These are phyloP conservation scores for Diogma glabrata DNA, from an alignment of 2,888 invertebrate species.

Conservation along the genomic window DNA sequence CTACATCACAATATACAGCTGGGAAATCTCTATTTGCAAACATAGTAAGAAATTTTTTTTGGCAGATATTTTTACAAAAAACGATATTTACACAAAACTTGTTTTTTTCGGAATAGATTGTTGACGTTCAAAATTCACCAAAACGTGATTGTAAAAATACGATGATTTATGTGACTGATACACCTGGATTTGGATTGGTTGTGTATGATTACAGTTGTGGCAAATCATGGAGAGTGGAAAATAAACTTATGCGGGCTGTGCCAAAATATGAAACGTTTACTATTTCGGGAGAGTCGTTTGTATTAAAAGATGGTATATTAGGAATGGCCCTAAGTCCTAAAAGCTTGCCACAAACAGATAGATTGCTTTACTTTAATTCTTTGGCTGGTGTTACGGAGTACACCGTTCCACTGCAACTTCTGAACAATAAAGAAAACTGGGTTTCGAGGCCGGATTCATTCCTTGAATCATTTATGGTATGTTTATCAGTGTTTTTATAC, in stretches of 20 bases:
- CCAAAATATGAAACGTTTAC: conserved; percentile 45
- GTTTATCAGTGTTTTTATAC: too few relatives aligned
- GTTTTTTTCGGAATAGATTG: too few relatives aligned
- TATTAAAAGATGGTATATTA: conserved; percentile 56
- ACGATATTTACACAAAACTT: too few relatives aligned
- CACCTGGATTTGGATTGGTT: conserved; percentile 45
- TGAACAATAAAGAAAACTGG: conserved; percentile 44
- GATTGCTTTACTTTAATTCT: conserved; percentile 50
- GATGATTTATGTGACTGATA: conserved; percentile 53
- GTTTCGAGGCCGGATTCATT: conserved; percentile 33
- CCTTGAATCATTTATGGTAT: conserved; percentile 40
- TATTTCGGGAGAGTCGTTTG: conserved; percentile 46
- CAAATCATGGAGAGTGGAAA: conserved; percentile 46
- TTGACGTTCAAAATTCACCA: conserved; percentile 43
- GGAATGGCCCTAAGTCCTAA: conserved; percentile 36
- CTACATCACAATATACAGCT: conserved; percentile 23
- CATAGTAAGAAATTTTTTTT: too few relatives aligned
- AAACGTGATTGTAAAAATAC: conserved; percentile 41
- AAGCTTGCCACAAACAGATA: conserved; percentile 19
- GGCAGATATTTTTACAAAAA: too few relatives aligned
- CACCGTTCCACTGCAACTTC: conserved; percentile 43
- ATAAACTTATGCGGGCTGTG: conserved; percentile 45
- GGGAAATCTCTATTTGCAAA: conserved; percentile 32
- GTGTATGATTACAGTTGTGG: conserved; percentile 41
- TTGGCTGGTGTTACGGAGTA: conserved; percentile 50